Base-by-base conservation (phyloP, 2,797 vertebrate genomes). In the Cryptoprocta ferox region DNA sequence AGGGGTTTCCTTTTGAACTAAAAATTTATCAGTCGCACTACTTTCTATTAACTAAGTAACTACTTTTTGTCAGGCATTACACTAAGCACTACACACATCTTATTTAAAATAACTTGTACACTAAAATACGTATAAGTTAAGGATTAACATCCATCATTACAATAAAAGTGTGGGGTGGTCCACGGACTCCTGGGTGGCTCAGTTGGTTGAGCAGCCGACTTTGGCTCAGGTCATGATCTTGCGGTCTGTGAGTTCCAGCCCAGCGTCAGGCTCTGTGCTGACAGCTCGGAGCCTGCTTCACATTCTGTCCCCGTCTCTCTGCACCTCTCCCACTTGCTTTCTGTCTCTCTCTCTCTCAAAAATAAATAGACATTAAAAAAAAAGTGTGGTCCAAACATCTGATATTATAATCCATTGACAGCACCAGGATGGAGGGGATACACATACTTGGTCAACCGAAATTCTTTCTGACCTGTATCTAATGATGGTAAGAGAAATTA, bases 41-140 rank as follows among this genome's bases (percentile, higher is more conserved):
- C 24, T 93, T 75, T 90, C 76, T 63, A 88, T 91, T 80, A 85
- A 63, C 50, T 59, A 90, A 87, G 37, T 24, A 89, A 39, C 26
- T 70, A 75, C 18, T 56, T 98, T 48, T 13, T 65, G 59, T 84
- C 39, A 76, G 79, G 48, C 28, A 95, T 83, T 92, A 80, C 19
- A 48, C 10, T 39, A 83, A 89, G 8, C 8, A 48, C n/a, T 78
- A 39, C 16, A 70, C 2, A 32, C 10, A 84, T 15, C 70, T 85
- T 88, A 35, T 87, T 86, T 88, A 71, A 92, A 66, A 76, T 48
- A 83, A 84, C 26, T 11, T 19, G 39, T 59, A 63, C 24, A 88
- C 66, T 95, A 83, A 94, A 92, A 86, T 7, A 26, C 2, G 24
- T 8, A 3, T 56, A 7, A 84, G 11, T 32, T 86, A 75, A 42